Base-by-base conservation (phyloP, 1,140 invertebrate genomes). In the Lasioglossum albipes region DNA sequence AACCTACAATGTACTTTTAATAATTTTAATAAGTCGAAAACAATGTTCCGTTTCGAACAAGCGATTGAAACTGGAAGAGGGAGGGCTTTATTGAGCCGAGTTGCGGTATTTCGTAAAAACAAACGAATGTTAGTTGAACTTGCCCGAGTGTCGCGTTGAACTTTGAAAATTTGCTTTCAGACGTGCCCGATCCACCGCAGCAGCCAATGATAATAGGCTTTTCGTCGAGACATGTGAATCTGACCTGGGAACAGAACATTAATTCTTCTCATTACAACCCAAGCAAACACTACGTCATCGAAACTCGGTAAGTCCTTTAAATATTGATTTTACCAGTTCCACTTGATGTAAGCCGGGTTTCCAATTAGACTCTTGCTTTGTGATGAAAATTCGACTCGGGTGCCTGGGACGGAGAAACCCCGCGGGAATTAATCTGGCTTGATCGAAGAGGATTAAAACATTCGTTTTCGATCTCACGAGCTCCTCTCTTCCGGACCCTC, bases 211-310 rank as follows among this genome's bases (percentile, higher is more conserved):
- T 96, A 89, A 95, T 95, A 90, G 95, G 94, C 89, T 97, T 96
- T 91, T 96, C 96, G 62, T 96, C 96, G 74, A 94, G 96, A 79
- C 95, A 95, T 27, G 95, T 96, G 86, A 96, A 96, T 90, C 93
- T 97, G 84, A 96, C 96, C 57, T 97, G 96, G 96, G 95, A 96
- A 65, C 95, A 96, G 45, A 95, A 95, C 72, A 94, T 95, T 84
- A 95, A 96, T 92, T 95, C 95, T 73, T 95, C 95, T 73, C 95
- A 96, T 90, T 95, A 96, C 93, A 95, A 95, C 88, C 94, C 95
- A 75, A 95, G 97, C 87, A 94, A 94, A 81, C 95, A 96, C 94
- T 96, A 97, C 91, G 94, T 96, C 92, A 96, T 97, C 90, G 94
- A 96, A 89, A 95, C 94, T 80, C 94, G 95, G 96, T 96, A 94